Conservation (phyloP, 2,888 invertebrate species). For the Ennomos fuscantarius region DNA sequence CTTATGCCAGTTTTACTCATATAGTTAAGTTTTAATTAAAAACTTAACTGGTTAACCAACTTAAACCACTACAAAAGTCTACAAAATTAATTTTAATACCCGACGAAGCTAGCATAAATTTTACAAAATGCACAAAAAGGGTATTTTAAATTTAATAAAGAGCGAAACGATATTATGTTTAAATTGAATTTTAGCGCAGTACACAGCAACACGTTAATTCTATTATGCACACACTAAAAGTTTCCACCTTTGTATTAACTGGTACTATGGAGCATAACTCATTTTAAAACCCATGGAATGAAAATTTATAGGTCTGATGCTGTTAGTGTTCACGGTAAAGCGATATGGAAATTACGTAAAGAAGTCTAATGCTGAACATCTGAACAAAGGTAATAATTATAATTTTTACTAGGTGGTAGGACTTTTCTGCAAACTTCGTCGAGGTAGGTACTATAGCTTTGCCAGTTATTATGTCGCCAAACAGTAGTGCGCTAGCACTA, state of each 20-base stretch:
- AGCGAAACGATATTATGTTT: slow-evolving; percentile 12
- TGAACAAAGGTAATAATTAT: no score
- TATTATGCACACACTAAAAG: slow-evolving; percentile 21
- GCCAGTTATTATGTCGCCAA: no score
- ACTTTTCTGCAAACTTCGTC: no score
- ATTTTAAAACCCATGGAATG: slow-evolving; percentile 40
- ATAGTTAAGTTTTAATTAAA: no score
- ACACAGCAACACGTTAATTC: slow-evolving; percentile 17
- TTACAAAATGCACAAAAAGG: slow-evolving; percentile 11
- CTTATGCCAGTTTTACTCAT: no score
- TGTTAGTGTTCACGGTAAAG: background rate
- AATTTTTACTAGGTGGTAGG: no score
- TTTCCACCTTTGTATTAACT: slow-evolving; percentile 22
- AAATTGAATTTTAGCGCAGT: slow-evolving; percentile 24
- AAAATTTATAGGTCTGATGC: slow-evolving; percentile 52
- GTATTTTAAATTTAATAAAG: slow-evolving; percentile 15
- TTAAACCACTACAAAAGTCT: background rate
- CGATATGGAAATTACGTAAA: background rate
- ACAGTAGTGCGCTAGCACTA: no score
- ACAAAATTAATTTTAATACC: slow-evolving; percentile 2
- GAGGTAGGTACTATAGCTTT: no score
- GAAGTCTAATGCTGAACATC: no score
- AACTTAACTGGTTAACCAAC: no score
- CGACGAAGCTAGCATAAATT: background rate
- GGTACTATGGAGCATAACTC: slow-evolving; percentile 8